Evolutionary conservation across 2,113 vertebrate genomes (phyloP).

Genomic region (Gnathonemus longibarbis): DNA sequence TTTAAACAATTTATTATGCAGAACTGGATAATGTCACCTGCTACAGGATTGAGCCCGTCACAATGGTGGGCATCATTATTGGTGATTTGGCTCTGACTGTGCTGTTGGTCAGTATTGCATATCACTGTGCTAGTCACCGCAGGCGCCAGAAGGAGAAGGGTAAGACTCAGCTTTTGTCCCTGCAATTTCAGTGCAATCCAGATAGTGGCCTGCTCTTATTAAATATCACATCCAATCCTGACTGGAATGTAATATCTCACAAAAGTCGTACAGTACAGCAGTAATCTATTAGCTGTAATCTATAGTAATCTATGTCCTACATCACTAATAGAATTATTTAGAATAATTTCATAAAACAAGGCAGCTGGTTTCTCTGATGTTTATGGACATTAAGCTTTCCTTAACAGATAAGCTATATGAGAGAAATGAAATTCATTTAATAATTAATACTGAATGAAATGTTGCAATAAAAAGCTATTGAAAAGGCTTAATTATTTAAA

Average conservation of each 20-base stretch:
- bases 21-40: constrained; percentile 26
- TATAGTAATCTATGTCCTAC: not conserved
- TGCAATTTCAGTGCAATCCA: not conserved
- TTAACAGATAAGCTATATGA: not conserved
- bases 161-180: constrained; percentile 17
- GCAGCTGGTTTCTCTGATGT: not conserved
- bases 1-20: constrained; percentile 4
- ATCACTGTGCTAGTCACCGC: constrained; percentile 45
- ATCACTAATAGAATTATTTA: not conserved
- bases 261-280: not conserved
- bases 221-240: not conserved
- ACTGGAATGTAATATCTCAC: not conserved
- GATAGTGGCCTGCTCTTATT: not conserved
- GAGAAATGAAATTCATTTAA: not conserved
- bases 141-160: constrained; percentile 43
- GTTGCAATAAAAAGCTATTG: not conserved
- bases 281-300: not conserved
- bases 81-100: constrained; percentile 57
- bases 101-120: constrained; percentile 51
- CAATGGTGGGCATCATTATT: constrained; percentile 49
- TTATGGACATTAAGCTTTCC: not conserved
- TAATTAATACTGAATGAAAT: not conserved
- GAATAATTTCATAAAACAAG: not conserved
- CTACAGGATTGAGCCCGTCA: constrained; percentile 53
- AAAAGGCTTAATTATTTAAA: not conserved